A percentile compares a stretch with the other conserved stretches of the same genome.
phyloP scores from a whole-genome alignment of 2,113 vertebrate species.

The Petroica traversi region DNA sequence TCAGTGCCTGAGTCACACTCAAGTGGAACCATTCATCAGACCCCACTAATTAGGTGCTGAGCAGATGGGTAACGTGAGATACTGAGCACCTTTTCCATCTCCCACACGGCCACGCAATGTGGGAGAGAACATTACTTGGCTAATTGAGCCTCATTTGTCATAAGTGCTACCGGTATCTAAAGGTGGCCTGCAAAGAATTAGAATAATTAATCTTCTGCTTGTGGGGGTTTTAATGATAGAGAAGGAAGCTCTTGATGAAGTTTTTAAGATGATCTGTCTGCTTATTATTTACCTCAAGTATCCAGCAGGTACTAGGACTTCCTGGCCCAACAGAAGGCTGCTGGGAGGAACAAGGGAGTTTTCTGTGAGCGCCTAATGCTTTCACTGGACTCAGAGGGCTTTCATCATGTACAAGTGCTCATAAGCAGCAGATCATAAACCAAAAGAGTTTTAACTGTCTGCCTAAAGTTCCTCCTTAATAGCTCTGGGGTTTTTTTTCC shows the following conservation, averaged over 20 bases:
- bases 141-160: conserved; percentile 49
- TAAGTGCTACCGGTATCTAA: conserved; percentile 27
- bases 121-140: conserved; percentile 50
- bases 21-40: conserved; percentile 9
- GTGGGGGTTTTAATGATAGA: not conserved
- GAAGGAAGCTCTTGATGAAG: not conserved
- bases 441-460: conserved; percentile 33
- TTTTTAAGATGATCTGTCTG: conserved; percentile 36
- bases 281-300: conserved; percentile 33
- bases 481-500: not conserved
- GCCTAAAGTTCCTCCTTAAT: conserved; percentile 50
- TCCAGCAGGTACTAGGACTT: conserved; percentile 1
- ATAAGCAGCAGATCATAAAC: conserved; percentile 35
- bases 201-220: conserved; percentile 46
- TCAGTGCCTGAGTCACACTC: not conserved
- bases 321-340: conserved; percentile 7
- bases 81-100: conserved; percentile 36
- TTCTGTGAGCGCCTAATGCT: not conserved
- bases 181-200: conserved; percentile 45
- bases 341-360: conserved; percentile 34
- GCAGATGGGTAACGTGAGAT: conserved; percentile 33
- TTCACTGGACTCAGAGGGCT: not conserved
- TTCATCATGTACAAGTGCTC: not conserved
- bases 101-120: not conserved
- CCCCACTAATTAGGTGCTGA: conserved; percentile 34